Evolutionary conservation across 2,797 vertebrate genomes (phyloP), one percentile per base, ranked within the genome.

Genomic region (Botia almorhae): DNA sequence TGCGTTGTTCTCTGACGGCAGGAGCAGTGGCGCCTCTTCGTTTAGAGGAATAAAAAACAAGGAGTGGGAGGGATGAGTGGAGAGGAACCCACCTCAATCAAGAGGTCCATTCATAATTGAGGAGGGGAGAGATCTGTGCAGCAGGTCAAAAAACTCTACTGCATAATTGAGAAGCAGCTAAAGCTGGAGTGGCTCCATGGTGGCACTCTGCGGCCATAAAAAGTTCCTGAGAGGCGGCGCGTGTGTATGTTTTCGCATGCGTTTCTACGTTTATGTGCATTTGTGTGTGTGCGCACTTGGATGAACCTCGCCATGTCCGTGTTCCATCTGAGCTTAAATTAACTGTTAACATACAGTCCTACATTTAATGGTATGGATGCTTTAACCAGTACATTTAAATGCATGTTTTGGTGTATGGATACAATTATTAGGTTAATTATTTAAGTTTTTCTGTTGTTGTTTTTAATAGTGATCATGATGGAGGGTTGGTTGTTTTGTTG

Each of bases 131-230:
- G 84, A 85, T 84, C 83, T 83, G 79, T 84, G 78, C 86, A 84
- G 84, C 82, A 82, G 88, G 87, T 88, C 86, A 89, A 87, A 80
- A 89, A 90, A 85, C 85, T 87, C 87, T 86, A 72, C 86, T 87
- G 86, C 87, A 89, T 87, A 86, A 89, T 89, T 88, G 88, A 90
- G 85, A 79, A 85, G 81, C 78, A 80, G 83, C 84, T 81, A 84
- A 86, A 85, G 81, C 78, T 77, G 67, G 83, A 86, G 82, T 72
- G 86, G 87, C 85, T 87, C 88, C 86, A 83, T 65, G 81, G 85
- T 87, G 85, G 85, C 83, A 89, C 85, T 85, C 85, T 84, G 71
- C 78, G 81, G 84, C 80, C 78, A 81, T 86, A 88, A 76, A 79
- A 71, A 85, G 78, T 83, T 79, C 80, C 82, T 80, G 63, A 76